Percentiles rank a stretch among this genome's conserved stretches.
Conservation (phyloP, 2,113 vertebrate species). For the Bostrychus sinensis region DNA sequence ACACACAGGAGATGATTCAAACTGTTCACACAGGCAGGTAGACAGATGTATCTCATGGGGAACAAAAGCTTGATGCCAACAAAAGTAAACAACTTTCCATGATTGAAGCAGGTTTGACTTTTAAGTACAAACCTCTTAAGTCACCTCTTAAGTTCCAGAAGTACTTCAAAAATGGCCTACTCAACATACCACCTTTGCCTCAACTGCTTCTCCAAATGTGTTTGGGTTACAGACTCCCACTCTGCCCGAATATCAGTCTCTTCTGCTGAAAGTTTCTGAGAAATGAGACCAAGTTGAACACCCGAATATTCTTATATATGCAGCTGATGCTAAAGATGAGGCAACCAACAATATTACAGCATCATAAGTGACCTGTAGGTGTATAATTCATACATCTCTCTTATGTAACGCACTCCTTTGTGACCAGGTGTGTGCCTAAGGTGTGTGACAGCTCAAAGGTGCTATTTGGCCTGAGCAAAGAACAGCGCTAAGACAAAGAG, state of each 20-base stretch:
- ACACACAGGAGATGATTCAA: neutral
- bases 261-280: constrained; percentile 11
- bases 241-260: neutral
- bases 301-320: neutral
- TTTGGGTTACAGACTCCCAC: constrained; percentile 9
- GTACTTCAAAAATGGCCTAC: too few species aligned
- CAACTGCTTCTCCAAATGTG: neutral
- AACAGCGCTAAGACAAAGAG: neutral
- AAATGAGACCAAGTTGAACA: constrained; percentile 18
- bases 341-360: neutral
- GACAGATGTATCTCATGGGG: too few species aligned
- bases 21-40: neutral
- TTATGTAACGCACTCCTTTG: neutral
- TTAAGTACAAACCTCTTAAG: too few species aligned
- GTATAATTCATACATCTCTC: neutral
- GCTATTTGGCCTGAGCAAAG: neutral
- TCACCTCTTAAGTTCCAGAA: too few species aligned
- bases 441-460: neutral
- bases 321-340: neutral
- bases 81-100: too few species aligned
- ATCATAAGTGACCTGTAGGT: neutral
- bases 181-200: neutral
- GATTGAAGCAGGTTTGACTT: too few species aligned
- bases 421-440: constrained; percentile 1
- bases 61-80: too few species aligned